Evolutionary conservation across 2,797 vertebrate genomes (phyloP).

Genomic region (Crenichthys baileyi): DNA sequence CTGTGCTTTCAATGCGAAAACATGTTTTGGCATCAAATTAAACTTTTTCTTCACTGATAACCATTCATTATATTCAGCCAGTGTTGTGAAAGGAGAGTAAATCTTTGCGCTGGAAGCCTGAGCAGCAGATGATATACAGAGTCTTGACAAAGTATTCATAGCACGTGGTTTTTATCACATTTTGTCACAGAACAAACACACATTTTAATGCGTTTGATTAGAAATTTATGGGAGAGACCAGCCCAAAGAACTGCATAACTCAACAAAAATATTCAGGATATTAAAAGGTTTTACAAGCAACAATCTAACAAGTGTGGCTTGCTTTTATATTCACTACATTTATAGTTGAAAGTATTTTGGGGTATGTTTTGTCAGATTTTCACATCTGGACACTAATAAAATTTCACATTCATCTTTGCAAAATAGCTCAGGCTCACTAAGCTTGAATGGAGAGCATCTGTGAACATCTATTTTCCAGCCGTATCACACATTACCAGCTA

Average conservation of each 20-base stretch:
- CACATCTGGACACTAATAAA: too few species aligned
- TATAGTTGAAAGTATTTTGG: not conserved
- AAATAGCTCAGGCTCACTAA: not conserved
- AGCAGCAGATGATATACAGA: slow-evolving; percentile 15
- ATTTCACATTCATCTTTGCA: not conserved
- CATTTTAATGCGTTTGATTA: not conserved
- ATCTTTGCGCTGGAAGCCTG: slow-evolving; percentile 9
- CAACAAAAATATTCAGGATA: not conserved
- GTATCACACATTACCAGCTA: not conserved
- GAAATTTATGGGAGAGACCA: not conserved
- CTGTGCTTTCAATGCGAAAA: slow-evolving; percentile 34
- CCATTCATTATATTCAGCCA: slow-evolving; percentile 6
- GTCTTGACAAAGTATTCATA: not conserved
- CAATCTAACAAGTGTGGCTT: too few species aligned
- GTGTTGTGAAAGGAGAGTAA: not conserved
- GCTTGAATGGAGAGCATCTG: not conserved
- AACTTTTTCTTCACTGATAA: slow-evolving; percentile 23
- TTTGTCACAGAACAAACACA: not conserved
- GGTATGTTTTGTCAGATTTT: not conserved
- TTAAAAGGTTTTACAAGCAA: not conserved
- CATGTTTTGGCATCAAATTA: slow-evolving; percentile 12
- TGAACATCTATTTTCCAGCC: not conserved
- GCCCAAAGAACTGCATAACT: not conserved
- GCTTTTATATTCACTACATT: not conserved
- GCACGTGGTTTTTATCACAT: not conserved